Conservation (phyloP, 2,113 vertebrate species). For the Balaenoptera acutorostrata region DNA sequence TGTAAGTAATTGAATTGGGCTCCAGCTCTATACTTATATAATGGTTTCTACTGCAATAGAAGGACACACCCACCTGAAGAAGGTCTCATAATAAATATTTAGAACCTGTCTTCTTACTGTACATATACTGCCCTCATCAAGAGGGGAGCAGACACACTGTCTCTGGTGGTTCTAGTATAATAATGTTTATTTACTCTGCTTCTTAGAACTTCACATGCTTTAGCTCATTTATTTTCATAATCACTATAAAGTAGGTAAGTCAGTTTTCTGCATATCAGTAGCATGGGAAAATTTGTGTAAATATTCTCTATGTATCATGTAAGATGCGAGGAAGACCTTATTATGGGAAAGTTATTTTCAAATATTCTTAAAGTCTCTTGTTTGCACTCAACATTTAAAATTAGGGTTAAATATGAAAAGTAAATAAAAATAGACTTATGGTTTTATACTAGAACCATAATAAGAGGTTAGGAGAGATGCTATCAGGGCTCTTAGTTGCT, state of each 20-base stretch:
- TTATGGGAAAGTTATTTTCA: slow-evolving; percentile 43
- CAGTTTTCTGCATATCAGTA: not conserved
- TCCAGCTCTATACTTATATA: not conserved
- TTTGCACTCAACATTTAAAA: slow-evolving; percentile 24
- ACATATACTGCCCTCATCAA: not conserved
- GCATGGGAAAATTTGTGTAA: not conserved
- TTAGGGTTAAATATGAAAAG: slow-evolving; percentile 46
- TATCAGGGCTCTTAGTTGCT: not conserved
- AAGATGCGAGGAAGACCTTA: not conserved
- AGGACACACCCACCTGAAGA: not conserved
- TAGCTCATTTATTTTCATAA: slow-evolving; percentile 32
- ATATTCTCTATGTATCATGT: not conserved
- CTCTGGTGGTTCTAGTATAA: not conserved
- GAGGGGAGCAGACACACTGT: not conserved
- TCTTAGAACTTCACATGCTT: not conserved
- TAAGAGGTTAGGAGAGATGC: not conserved
- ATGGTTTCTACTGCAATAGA: not conserved
- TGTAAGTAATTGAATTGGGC: not conserved
- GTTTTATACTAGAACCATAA: not conserved
- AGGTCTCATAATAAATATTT: slow-evolving; percentile 10
- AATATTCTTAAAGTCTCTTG: slow-evolving; percentile 31
- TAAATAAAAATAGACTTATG: slow-evolving; percentile 22
- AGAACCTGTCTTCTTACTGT: not conserved
- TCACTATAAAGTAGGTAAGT: not conserved
- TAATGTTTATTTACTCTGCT: not conserved